phyloP scores from a whole-genome alignment of 2,888 invertebrate species.

The Coelinius sp. region DNA sequence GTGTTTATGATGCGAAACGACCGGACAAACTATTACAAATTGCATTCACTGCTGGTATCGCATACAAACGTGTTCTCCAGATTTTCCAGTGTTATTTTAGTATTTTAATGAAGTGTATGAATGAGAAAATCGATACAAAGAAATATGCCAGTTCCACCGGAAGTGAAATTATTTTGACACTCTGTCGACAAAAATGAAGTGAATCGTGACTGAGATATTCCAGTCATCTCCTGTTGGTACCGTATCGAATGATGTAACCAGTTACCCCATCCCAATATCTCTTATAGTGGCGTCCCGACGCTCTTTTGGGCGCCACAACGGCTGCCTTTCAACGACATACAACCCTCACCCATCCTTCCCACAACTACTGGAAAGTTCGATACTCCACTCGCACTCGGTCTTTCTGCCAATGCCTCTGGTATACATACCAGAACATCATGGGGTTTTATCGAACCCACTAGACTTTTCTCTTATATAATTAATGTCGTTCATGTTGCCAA shows the following conservation, averaged over 20 bases:
- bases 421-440: slow-evolving; percentile 15
- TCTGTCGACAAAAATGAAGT: not conserved
- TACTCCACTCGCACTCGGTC: slow-evolving; percentile 36
- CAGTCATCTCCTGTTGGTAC: slow-evolving; percentile 24
- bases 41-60: slow-evolving; percentile 40
- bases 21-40: slow-evolving; percentile 70
- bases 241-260: slow-evolving; percentile 36
- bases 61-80: not conserved
- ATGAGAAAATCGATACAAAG: not conserved
- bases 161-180: not conserved
- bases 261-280: slow-evolving; percentile 22
- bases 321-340: slow-evolving; percentile 48
- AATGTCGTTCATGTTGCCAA: not conserved
- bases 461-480: not conserved
- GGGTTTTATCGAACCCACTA: not conserved
- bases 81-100: not conserved
- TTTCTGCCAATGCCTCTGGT: slow-evolving; percentile 34
- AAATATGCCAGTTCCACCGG: not conserved
- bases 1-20: slow-evolving; percentile 64
- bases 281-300: slow-evolving; percentile 45
- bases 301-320: slow-evolving; percentile 54
- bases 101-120: not conserved
- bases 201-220: slow-evolving; percentile 15
- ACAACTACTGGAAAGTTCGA: slow-evolving; percentile 36
- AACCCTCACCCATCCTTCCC: slow-evolving; percentile 18